Conservation (phyloP, 2,113 vertebrate genomes). For the Lethenteron camtschaticum region DNA sequence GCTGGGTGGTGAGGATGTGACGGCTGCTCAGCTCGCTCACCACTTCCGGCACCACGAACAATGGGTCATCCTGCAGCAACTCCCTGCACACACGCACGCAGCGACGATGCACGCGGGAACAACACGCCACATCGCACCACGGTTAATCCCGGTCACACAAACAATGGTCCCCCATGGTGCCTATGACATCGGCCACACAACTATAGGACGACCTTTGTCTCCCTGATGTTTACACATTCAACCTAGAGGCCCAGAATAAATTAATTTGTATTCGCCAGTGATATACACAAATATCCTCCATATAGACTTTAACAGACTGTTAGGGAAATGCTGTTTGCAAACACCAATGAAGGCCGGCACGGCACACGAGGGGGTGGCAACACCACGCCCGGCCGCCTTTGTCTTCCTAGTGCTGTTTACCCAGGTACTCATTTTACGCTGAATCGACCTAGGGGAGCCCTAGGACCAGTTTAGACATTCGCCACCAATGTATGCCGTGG, state of each 20-base stretch:
- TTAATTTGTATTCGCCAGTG: not conserved
- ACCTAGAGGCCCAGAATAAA: not conserved
- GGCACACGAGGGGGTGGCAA: too few relatives aligned
- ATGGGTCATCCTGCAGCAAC: conserved; percentile 29
- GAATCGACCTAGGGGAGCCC: too few relatives aligned
- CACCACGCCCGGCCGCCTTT: too few relatives aligned
- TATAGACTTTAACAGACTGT: too few relatives aligned
- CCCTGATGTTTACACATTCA: not conserved
- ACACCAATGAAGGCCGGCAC: too few relatives aligned
- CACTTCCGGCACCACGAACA: conserved; percentile 39
- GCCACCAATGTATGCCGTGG: too few relatives aligned
- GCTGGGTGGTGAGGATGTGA: conserved; percentile 43
- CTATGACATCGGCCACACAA: not conserved
- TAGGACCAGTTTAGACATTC: too few relatives aligned
- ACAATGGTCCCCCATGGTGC: not conserved
- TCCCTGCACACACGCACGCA: conserved; percentile 18
- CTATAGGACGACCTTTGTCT: not conserved
- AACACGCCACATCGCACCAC: not conserved
- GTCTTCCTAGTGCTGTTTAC: too few relatives aligned
- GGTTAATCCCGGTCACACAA: too few relatives aligned
- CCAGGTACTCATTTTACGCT: too few relatives aligned
- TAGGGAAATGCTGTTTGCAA: too few relatives aligned
- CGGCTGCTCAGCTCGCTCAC: conserved; percentile 33
- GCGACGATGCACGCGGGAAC: not conserved
- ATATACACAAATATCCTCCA: too few relatives aligned